phyloP scores from a whole-genome alignment of 2,797 vertebrate genomes.

The Helarctos malayanus region DNA sequence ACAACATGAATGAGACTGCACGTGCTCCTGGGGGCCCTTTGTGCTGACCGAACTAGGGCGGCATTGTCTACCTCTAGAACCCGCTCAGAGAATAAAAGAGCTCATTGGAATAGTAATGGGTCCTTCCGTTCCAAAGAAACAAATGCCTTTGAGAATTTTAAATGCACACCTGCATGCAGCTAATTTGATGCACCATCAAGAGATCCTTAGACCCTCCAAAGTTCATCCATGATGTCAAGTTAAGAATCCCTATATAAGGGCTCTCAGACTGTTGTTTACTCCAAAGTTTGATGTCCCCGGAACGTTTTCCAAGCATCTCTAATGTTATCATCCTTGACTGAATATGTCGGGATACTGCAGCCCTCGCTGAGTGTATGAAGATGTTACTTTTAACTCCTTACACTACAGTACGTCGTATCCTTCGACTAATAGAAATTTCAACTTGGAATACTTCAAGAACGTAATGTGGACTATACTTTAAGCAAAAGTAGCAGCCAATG shows the following conservation, averaged over 20 bases:
- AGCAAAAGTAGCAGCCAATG: too few species aligned
- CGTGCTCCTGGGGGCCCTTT: fast-evolving
- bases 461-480: fast-evolving
- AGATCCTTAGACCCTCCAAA: fast-evolving
- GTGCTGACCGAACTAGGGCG: not conserved
- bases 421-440: too few species aligned
- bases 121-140: not conserved
- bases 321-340: fast-evolving
- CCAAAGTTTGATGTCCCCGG: not conserved
- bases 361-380: fast-evolving
- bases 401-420: fast-evolving
- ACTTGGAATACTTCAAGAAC: too few species aligned
- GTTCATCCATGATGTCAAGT: fast-evolving
- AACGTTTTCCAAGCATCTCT: not conserved
- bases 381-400: not conserved
- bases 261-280: fast-evolving
- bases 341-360: fast-evolving
- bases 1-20: fast-evolving
- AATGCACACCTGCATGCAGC: fast-evolving
- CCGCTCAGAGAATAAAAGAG: not conserved
- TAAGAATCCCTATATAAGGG: fast-evolving
- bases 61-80: not conserved
- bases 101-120: not conserved
- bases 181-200: not conserved
- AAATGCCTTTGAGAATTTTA: not conserved